Evolutionary conservation across 2,888 invertebrate species (phyloP).

Genomic region (Drymonia ruficornis): DNA sequence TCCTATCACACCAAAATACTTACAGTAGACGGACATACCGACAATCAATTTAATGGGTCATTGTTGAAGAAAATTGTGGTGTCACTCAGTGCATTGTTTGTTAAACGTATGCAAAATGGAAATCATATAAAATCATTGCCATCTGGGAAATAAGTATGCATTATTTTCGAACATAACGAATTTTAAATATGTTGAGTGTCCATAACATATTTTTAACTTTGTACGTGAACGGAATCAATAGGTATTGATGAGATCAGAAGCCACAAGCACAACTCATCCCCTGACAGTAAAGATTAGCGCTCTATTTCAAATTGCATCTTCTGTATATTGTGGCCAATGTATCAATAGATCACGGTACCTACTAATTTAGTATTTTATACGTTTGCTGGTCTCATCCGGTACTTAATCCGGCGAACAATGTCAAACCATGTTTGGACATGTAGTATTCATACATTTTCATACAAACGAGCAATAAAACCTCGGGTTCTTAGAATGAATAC

Average conservation of each 20-base stretch:
- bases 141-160: background rate
- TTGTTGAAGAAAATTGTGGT: background rate
- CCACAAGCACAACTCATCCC: too few species aligned
- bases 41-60: background rate
- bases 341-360: background rate
- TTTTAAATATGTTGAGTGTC: background rate
- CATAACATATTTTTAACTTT: background rate
- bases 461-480: slow-evolving; percentile 6
- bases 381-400: background rate
- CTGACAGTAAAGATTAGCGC: too few species aligned
- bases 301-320: too few species aligned
- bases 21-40: background rate
- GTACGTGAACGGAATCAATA: background rate
- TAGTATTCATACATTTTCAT: background rate
- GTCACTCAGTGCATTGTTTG: background rate
- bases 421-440: background rate
- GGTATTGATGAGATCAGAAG: too few species aligned
- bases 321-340: background rate
- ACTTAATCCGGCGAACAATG: background rate
- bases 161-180: background rate
- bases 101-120: background rate
- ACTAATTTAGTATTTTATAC: background rate
- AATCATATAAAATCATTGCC: too few species aligned
- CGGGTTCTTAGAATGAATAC: slow-evolving; percentile 24
- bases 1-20: too few species aligned